Evolutionary conservation across 1,140 invertebrate species (phyloP), one percentile per base, ranked within the genome.

Genomic region (Hesperophylax magnus): DNA sequence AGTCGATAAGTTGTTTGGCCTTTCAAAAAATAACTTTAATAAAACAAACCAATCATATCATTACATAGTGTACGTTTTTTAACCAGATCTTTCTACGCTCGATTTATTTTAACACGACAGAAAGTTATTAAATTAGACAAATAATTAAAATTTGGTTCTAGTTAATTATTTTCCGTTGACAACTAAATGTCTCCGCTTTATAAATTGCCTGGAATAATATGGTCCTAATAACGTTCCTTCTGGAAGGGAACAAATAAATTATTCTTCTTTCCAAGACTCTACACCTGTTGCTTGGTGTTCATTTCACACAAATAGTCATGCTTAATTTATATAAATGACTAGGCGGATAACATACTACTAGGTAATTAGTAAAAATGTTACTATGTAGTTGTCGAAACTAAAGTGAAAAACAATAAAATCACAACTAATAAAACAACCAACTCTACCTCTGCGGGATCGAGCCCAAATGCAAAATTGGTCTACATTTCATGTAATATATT

Each of bases 121-220:
- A 61, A 22, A 18, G 11, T 61, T 24, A 22, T 61, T 61, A 61
- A 61, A 22, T 61, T 3, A 9, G 17, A 61, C 6, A 61, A 20
- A 11, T 24, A 61, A 24, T 61, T 22, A 22, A 6, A 61, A 61
- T 61, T 61, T 24, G 14, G 58, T 2, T 14, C 20, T n/a, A n/a
- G 20, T 61, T 61, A 61, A 61, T 61, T 61, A 61, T 61, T 2
- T 61, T 61, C 58, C 14, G 58, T 20, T 22, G 58, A 61, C 58
- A 61, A 61, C 17, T 20, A 61, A 24, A 15, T 61, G 58, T 61
- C 58, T 24, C 58, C 58, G 58, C 18, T 61, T 47, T 22, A 61
- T 61, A 61, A 61, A 61, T 61, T 61, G 58, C 39, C 9, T 1
- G 39, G 9, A 47, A 47, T 47, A 47, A 47, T 47, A 47, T 47